Percentiles rank a stretch among this genome's conserved stretches.
These are phyloP conservation scores for Mormoops blainvillei DNA, from an alignment of 2,113 vertebrate species.

Conservation along the genomic window DNA sequence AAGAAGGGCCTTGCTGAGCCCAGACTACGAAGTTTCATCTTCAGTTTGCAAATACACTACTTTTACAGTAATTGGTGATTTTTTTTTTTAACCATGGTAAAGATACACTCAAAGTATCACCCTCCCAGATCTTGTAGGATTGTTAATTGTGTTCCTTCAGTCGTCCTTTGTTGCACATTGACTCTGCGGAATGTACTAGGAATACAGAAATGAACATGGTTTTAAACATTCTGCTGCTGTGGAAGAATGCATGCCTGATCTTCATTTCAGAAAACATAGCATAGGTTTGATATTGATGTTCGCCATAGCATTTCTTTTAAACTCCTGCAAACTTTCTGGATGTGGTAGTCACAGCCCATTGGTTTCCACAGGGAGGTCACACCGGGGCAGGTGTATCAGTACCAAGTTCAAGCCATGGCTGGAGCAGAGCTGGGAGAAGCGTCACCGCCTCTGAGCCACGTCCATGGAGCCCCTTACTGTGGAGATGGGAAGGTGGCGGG, in stretches of 20 bases:
- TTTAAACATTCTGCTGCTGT: neutral
- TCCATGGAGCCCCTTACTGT: slow-evolving; percentile 88
- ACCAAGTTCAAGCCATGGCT: slow-evolving; percentile 88
- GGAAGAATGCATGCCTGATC: neutral
- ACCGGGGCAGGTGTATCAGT: slow-evolving; percentile 85
- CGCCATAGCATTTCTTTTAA: neutral
- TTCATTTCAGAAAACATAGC: neutral
- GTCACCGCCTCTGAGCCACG: slow-evolving; percentile 86
- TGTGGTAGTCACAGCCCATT: neutral
- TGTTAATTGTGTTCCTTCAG: neutral
- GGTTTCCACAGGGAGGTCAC: slow-evolving; percentile 84
- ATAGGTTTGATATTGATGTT: neutral
- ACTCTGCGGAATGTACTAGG: neutral
- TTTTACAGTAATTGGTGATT: neutral
- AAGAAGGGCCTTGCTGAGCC: neutral
- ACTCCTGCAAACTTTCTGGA: neutral
- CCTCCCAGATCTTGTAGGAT: neutral
- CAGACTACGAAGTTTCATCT: neutral
- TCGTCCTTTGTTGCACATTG: neutral
- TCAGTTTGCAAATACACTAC: neutral
- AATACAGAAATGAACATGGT: neutral
- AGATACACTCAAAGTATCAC: neutral
- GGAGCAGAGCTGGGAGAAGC: slow-evolving; percentile 83
- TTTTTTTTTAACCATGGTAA: neutral
- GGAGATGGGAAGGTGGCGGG: slow-evolving; percentile 87